phyloP scores from a whole-genome alignment of 2,888 invertebrate species.

The Subacronicta megacephala region DNA sequence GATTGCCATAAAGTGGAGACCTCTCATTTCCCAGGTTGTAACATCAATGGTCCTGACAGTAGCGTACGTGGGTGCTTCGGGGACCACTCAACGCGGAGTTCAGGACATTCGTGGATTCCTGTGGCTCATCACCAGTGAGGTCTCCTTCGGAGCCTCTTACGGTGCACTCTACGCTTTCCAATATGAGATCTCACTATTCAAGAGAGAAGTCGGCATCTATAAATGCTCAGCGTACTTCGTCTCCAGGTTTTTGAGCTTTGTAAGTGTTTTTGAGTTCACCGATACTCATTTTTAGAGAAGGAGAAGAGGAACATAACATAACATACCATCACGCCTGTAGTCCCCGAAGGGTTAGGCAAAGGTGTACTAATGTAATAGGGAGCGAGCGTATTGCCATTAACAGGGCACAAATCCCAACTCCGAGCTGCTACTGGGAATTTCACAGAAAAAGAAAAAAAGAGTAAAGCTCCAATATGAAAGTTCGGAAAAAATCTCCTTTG shows the following conservation, averaged over 20 bases:
- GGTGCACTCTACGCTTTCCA: conserved; percentile 82
- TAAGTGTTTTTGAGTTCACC: conserved; percentile 63
- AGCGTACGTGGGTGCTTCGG: conserved; percentile 80
- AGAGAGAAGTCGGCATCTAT: conserved; percentile 82
- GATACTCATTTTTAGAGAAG: no score
- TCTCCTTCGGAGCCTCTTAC: conserved; percentile 83
- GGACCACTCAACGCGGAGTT: conserved; percentile 82
- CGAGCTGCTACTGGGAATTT: no score
- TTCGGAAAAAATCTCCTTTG: no score
- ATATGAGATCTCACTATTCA: conserved; percentile 78
- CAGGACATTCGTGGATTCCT: conserved; percentile 84
- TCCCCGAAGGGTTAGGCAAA: no score
- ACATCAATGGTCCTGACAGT: conserved; percentile 79
- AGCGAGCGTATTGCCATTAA: no score
- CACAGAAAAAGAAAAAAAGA: no score
- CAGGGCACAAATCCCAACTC: no score
- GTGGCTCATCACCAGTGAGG: conserved; percentile 86
- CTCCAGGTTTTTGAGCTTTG: conserved; percentile 74
- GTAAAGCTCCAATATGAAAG: no score
- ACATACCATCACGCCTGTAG: no score
- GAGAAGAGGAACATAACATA: no score
- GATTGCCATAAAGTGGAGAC: no score
- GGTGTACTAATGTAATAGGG: no score
- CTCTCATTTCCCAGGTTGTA: conserved; percentile 73
- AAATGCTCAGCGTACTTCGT: conserved; percentile 81